Evolutionary conservation across 2,113 vertebrate genomes (phyloP).

Genomic region (Astur gentilis): DNA sequence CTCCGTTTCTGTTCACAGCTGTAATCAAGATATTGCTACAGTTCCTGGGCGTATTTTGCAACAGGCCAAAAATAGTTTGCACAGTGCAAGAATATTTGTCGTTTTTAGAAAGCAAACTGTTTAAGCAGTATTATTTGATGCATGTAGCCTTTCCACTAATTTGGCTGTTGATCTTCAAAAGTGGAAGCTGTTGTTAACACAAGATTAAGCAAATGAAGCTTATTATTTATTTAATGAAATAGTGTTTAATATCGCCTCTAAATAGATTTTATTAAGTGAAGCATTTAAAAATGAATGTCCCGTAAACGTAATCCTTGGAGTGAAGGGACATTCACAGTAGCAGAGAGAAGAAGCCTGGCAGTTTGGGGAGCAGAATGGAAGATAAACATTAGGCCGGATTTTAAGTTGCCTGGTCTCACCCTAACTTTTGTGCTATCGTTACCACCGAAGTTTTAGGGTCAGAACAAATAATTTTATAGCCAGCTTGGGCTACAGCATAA

Average conservation of each 20-base stretch:
- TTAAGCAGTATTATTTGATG: background rate
- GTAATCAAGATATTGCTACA: conserved; percentile 18
- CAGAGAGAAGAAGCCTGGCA: background rate
- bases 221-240: background rate
- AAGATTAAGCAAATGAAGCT: background rate
- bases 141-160: background rate
- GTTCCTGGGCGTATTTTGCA: conserved; percentile 63
- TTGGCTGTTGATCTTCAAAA: background rate
- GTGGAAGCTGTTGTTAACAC: background rate
- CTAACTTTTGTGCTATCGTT: background rate
- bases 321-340: background rate
- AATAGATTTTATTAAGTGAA: background rate
- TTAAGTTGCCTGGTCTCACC: background rate
- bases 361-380: background rate
- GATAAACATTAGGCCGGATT: background rate
- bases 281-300: background rate
- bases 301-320: background rate
- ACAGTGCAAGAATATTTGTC: background rate
- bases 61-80: conserved; percentile 62
- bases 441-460: conserved; percentile 32
- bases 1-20: background rate
- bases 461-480: conserved; percentile 32
- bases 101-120: background rate
- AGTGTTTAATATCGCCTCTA: background rate
- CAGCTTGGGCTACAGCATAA: background rate